A percentile compares a stretch with the other conserved stretches of the same genome.
phyloP scores from a whole-genome alignment of 92 coral and sea anemone species.

The Zoanthus sansibaricus region DNA sequence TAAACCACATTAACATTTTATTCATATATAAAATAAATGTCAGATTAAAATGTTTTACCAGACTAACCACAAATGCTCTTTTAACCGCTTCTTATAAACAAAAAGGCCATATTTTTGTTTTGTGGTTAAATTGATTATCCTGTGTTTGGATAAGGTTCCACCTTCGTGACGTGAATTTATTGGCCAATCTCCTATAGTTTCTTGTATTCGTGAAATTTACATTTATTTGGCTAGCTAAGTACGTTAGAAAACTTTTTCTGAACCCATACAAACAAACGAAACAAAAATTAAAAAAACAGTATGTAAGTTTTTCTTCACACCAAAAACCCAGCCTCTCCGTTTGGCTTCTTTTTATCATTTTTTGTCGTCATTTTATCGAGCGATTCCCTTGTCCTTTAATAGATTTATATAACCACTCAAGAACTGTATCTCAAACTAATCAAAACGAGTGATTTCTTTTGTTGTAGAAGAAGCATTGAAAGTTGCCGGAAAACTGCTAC shows the following conservation, averaged over 20 bases:
- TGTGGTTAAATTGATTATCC: conserved; percentile 31
- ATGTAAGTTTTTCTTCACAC: too few relatives aligned
- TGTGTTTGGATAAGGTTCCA: conserved; percentile 17
- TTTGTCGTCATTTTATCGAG: conserved; percentile 29
- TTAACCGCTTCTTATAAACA: conserved; percentile 45
- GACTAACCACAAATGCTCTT: conserved; percentile 42
- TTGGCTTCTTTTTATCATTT: conserved; percentile 6
- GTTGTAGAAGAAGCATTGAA: not conserved
- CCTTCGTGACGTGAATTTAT: conserved; percentile 15
- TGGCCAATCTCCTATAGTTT: not conserved
- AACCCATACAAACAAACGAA: conserved; percentile 7
- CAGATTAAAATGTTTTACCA: conserved; percentile 5
- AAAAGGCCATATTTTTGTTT: conserved; percentile 32
- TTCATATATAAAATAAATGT: conserved; percentile 3
- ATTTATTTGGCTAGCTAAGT: not conserved
- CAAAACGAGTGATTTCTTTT: not conserved
- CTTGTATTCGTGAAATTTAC: not conserved
- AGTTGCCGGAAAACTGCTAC: conserved; percentile 10
- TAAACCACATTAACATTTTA: not conserved
- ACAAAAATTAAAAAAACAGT: not conserved
- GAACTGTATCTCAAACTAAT: not conserved
- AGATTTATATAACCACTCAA: not conserved
- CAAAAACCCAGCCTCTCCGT: not conserved
- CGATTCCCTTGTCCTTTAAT: not conserved
- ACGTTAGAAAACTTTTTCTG: conserved; percentile 31